A percentile compares a stretch with the other conserved stretches of the same genome.
phyloP scores from a whole-genome alignment of 2,113 vertebrate species.

The Epinephelus cyanopodus region DNA sequence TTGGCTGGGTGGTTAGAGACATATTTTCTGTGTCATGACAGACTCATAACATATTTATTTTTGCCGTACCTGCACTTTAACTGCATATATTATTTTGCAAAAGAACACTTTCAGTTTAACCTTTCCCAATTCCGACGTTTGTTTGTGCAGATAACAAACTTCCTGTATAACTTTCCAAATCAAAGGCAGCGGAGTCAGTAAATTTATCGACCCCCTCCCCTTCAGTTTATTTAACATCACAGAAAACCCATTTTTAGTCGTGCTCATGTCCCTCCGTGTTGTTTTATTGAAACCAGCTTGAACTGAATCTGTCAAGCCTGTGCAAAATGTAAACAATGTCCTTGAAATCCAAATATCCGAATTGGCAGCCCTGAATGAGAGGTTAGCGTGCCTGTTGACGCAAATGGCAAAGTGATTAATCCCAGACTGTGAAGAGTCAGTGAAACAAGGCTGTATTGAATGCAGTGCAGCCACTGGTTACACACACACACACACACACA shows the following conservation, averaged over 20 bases:
- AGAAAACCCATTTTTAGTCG: constrained; percentile 67
- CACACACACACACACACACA: no score
- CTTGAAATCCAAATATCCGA: constrained; percentile 73
- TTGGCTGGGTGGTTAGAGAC: no score
- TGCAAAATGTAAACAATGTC: constrained; percentile 74
- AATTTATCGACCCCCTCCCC: constrained; percentile 28
- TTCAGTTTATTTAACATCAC: constrained; percentile 68
- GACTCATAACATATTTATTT: no score
- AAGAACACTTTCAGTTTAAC: not conserved
- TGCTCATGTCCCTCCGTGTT: constrained; percentile 55
- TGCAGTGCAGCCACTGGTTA: constrained; percentile 34
- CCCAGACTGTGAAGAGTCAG: constrained; percentile 68
- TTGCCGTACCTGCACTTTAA: not conserved
- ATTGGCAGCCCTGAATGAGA: constrained; percentile 67
- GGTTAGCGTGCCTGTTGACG: constrained; percentile 70
- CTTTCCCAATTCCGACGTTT: constrained; percentile 8
- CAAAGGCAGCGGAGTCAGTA: constrained; percentile 47
- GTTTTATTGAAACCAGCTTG: constrained; percentile 72
- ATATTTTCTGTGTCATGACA: no score
- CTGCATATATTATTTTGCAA: not conserved
- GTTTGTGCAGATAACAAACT: constrained; percentile 52
- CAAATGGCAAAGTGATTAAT: constrained; percentile 77
- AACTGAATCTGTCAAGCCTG: constrained; percentile 64
- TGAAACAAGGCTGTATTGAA: constrained; percentile 74
- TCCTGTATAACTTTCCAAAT: constrained; percentile 54